These are phyloP conservation scores for Procambarus clarkii DNA, from an alignment of 1,140 invertebrate genomes.

Conservation along the genomic window DNA sequence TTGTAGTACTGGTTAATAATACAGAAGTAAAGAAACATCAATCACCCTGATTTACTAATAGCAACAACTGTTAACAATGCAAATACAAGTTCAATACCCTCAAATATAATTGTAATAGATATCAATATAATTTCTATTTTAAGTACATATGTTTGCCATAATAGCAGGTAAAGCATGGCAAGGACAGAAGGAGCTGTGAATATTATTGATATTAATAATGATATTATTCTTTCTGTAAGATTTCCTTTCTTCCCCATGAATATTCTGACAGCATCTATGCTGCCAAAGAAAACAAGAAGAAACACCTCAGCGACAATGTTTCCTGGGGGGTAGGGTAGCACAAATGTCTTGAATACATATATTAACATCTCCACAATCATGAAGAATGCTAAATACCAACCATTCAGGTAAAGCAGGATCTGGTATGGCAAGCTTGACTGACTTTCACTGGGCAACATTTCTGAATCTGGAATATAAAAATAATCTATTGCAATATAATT, in stretches of 20 bases:
- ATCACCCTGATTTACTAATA: conserved; percentile 51
- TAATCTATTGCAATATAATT: no score
- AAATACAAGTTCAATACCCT: conserved; percentile 43
- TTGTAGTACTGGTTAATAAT: no score
- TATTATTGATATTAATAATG: conserved; percentile 42
- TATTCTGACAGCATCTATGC: conserved; percentile 43
- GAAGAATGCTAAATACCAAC: conserved; percentile 43
- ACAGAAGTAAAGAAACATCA: conserved; percentile 6
- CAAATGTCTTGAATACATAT: conserved; percentile 45
- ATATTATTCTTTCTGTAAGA: conserved; percentile 34
- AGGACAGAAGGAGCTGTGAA: conserved; percentile 57
- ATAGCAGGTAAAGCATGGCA: conserved; percentile 47
- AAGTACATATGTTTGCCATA: conserved; percentile 61
- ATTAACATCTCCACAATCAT: conserved; percentile 26
- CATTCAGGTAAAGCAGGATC: conserved; percentile 54
- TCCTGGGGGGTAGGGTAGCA: conserved; percentile 50
- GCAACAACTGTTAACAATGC: conserved; percentile 42
- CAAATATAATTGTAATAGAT: conserved; percentile 37
- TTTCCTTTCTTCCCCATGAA: conserved; percentile 59
- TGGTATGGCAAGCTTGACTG: conserved; percentile 59
- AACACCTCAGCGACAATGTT: conserved; percentile 53
- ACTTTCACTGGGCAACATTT: conserved; percentile 41
- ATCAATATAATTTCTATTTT: conserved; percentile 42
- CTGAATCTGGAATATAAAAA: conserved; percentile 12
- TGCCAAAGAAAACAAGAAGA: conserved; percentile 34